Base-by-base conservation (phyloP, 2,888 invertebrate species). In the Folsomia candida region DNA sequence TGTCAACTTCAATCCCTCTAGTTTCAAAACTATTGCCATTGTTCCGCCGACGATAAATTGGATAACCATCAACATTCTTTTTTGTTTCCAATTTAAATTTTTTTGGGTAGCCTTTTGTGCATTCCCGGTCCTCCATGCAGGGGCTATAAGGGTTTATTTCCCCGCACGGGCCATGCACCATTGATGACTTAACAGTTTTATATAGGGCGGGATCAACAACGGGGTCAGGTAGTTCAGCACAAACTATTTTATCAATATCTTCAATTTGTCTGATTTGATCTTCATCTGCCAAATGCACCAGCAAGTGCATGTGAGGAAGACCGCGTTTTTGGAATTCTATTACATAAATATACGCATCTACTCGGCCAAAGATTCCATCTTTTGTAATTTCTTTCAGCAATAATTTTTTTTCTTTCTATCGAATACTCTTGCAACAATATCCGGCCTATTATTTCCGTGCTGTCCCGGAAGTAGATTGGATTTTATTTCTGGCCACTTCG, bases 71-170 rank as follows among this genome's bases (percentile, higher is more conserved):
- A 3, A 69, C 72, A 1, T 79, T 78, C 9, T 80, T 76, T 3
- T 67, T 27, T 14, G 83, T 84, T 3, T 51, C 71, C 1, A 70
- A 62, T 2, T 54, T 20, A 61, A 79, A 80, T 1, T 76, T 71
- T 69, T 81, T 81, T n/a, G 83, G 83, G 73, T 80, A 84, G 9
- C 76, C 75, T 76, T 85, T 84, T 0, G 80, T 75, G 78, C 84
- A 85, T 66, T 76, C 78, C 1, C 81, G 81, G 60, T 82, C 76
- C 20, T 70, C 70, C 83, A 83, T 84, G 78, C 84, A 84, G 1
- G 82, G 81, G 27, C 82, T 47, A 3, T 65, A 51, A 25, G 70
- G 69, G 65, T 81, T 81, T 4, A 68, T 25, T 3, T 22, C 51
- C 9, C 81, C 81, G 75, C 82, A 82, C 68, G 82, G 81, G 67